These are phyloP conservation scores for Drosophila percnosoma DNA, from an alignment of 2,888 invertebrate species.

Conservation along the genomic window DNA sequence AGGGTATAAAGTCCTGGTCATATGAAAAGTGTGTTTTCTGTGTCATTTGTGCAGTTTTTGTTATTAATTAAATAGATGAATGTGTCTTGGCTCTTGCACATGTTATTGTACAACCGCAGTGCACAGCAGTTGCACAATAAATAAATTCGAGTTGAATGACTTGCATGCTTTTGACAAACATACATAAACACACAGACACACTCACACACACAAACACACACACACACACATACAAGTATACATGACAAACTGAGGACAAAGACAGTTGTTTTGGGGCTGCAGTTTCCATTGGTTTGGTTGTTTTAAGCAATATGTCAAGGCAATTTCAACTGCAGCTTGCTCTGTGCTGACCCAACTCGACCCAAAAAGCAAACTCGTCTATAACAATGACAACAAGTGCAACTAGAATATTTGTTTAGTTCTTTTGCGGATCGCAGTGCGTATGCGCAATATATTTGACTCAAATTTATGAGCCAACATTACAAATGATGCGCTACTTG, in stretches of 20 bases:
- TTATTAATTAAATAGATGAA: slow-evolving; percentile 72
- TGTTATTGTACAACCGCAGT: slow-evolving; percentile 27
- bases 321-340: slow-evolving; percentile 60
- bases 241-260: slow-evolving; percentile 32
- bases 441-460: slow-evolving; percentile 62
- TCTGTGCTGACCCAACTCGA: slow-evolving; percentile 46
- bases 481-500: slow-evolving; percentile 55
- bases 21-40: slow-evolving; percentile 5
- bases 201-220: background rate
- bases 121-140: slow-evolving; percentile 62
- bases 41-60: slow-evolving; percentile 54
- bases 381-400: slow-evolving; percentile 21
- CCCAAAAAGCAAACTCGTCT: slow-evolving; percentile 40
- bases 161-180: slow-evolving; percentile 65
- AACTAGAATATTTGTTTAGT: slow-evolving; percentile 54
- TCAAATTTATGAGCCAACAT: slow-evolving; percentile 56
- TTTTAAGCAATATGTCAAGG: slow-evolving; percentile 67
- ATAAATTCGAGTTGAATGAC: slow-evolving; percentile 73
- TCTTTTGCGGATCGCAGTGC: slow-evolving; percentile 51
- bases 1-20: slow-evolving; percentile 12
- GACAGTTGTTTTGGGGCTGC: slow-evolving; percentile 33
- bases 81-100: slow-evolving; percentile 51
- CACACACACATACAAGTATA: background rate
- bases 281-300: slow-evolving; percentile 40
- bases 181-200: slow-evolving; percentile 15